A percentile compares a stretch with the other conserved stretches of the same genome.
These are phyloP conservation scores for Abrostola tripartita DNA, from an alignment of 2,888 invertebrate genomes.

Conservation along the genomic window DNA sequence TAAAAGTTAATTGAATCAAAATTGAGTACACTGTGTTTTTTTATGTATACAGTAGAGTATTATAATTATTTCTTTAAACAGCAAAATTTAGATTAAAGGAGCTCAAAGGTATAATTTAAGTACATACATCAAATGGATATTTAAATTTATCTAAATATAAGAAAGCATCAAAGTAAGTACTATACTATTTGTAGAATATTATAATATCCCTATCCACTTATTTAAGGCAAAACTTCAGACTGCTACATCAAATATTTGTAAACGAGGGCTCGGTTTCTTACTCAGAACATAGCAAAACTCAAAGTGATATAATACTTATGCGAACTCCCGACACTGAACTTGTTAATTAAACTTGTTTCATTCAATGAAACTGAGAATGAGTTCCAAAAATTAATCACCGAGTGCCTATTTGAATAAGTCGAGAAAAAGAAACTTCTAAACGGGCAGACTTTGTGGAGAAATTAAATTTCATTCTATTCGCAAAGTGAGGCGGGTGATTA, in stretches of 20 bases:
- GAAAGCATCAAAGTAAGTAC: conserved; percentile 15
- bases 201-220: conserved; percentile 32
- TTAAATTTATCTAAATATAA: background rate
- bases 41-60: background rate
- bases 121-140: background rate
- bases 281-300: conserved; percentile 47
- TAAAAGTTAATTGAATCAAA: too few relatives aligned
- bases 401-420: conserved; percentile 75
- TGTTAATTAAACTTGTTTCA: conserved; percentile 85
- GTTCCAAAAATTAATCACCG: conserved; percentile 82
- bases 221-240: conserved; percentile 38
- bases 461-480: conserved; percentile 83
- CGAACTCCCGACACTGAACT: conserved; percentile 72
- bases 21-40: too few relatives aligned
- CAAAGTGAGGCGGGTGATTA: conserved; percentile 74
- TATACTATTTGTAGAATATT: conserved; percentile 21
- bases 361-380: conserved; percentile 82
- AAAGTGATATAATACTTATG: conserved; percentile 64
- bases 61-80: background rate
- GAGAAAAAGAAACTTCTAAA: conserved; percentile 80
- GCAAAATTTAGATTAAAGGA: background rate
- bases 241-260: conserved; percentile 43
- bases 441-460: conserved; percentile 71
- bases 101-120: conserved; percentile 3
- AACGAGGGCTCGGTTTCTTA: conserved; percentile 30